These are phyloP conservation scores for Pygoscelis antarcticus DNA, from an alignment of 2,113 vertebrate species.

Conservation along the genomic window DNA sequence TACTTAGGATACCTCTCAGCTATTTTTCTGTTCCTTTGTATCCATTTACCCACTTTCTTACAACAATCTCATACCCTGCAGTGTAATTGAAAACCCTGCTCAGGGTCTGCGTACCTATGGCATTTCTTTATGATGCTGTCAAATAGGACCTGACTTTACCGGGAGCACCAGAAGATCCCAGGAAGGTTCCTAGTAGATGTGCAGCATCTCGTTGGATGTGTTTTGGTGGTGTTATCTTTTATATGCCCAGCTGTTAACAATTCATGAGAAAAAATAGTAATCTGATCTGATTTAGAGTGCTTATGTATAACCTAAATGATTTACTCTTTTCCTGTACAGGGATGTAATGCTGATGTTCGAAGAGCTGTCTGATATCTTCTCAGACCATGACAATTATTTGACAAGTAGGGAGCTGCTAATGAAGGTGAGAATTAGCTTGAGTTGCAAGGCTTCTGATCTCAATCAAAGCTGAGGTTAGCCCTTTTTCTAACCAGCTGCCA, in stretches of 20 bases:
- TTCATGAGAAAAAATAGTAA: not conserved
- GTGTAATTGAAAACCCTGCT: not conserved
- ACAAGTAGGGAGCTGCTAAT: conserved; percentile 93
- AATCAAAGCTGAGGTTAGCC: not conserved
- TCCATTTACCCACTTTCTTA: not conserved
- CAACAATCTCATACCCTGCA: not conserved
- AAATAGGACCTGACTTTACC: not conserved
- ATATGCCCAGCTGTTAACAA: not conserved
- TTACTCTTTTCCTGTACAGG: conserved; percentile 64
- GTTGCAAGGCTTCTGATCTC: not conserved
- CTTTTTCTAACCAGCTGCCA: not conserved
- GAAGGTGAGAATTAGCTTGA: conserved; percentile 80
- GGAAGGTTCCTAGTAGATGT: not conserved
- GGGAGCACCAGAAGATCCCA: not conserved
- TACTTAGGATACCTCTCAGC: not conserved
- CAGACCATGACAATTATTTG: conserved; percentile 92
- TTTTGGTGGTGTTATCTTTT: not conserved
- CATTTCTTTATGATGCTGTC: not conserved
- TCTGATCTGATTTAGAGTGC: not conserved
- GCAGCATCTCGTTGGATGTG: not conserved
- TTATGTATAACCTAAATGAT: not conserved
- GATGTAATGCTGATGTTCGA: conserved; percentile 90
- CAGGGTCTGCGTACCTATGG: not conserved
- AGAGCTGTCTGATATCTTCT: conserved; percentile 95
- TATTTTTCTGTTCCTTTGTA: not conserved